Conservation (phyloP, 2,113 vertebrate genomes). For the Seriola rivoliana region DNA sequence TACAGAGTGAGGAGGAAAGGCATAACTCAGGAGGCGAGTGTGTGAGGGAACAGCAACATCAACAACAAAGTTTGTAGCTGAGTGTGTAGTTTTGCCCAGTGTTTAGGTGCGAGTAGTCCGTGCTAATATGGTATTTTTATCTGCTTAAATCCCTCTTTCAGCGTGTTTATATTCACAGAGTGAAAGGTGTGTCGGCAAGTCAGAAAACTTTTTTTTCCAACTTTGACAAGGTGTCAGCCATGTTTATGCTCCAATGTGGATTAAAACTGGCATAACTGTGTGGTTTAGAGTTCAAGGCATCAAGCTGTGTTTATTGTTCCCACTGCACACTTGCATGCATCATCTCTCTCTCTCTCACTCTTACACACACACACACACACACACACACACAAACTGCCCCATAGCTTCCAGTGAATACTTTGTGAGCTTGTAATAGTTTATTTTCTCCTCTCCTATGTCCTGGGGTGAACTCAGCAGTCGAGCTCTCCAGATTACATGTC, state of each 20-base stretch:
- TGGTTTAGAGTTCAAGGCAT: slow-evolving; percentile 34
- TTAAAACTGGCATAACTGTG: slow-evolving; percentile 40
- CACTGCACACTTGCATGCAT: slow-evolving; percentile 53
- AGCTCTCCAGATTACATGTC: slow-evolving; percentile 43
- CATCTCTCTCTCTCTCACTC: slow-evolving; percentile 15
- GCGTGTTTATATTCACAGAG: slow-evolving; percentile 17
- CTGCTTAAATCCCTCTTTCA: not conserved
- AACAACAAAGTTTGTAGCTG: slow-evolving; percentile 5
- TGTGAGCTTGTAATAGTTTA: slow-evolving; percentile 65
- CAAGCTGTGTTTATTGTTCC: slow-evolving; percentile 68
- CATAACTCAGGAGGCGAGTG: slow-evolving; percentile 7
- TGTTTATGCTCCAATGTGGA: slow-evolving; percentile 59
- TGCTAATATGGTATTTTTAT: not conserved
- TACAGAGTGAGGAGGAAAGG: slow-evolving; percentile 21
- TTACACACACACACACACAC: slow-evolving; percentile 3
- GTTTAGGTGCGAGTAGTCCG: not conserved
- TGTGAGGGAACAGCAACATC: not conserved
- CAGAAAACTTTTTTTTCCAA: not conserved
- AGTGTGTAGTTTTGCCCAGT: not conserved
- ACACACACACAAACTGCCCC: slow-evolving; percentile 30
- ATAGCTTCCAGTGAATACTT: slow-evolving; percentile 55
- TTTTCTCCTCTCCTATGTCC: slow-evolving; percentile 67
- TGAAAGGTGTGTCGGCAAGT: slow-evolving; percentile 17
- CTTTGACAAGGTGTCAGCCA: slow-evolving; percentile 62
- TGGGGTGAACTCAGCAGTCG: slow-evolving; percentile 56